Evolutionary conservation across 2,888 invertebrate species (phyloP).

Genomic region (Xylocampa areola): DNA sequence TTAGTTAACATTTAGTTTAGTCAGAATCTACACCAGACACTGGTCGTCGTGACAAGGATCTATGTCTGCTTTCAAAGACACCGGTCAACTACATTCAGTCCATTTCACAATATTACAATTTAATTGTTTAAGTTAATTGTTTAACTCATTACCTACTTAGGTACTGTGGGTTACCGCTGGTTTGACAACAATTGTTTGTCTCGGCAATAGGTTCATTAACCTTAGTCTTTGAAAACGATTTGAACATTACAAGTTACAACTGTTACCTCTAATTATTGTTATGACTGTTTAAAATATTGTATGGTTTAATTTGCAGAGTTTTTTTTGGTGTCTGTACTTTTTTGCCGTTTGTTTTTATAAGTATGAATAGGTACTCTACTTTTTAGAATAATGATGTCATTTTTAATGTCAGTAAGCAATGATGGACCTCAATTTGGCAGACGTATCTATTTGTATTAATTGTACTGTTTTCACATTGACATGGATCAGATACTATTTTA

Average conservation of each 20-base stretch:
- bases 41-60: neutral
- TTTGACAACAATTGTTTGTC: constrained; percentile 66
- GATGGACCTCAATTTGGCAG: neutral
- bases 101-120: constrained; percentile 47
- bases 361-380: neutral
- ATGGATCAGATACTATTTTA: constrained; percentile 24
- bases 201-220: constrained; percentile 67
- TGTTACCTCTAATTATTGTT: constrained; percentile 43
- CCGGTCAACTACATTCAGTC: constrained; percentile 40
- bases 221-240: constrained; percentile 61
- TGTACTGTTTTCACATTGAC: constrained; percentile 10
- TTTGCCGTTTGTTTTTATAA: constrained; percentile 4
- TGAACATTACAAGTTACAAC: constrained; percentile 49
- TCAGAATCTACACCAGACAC: no score
- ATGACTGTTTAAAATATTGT: constrained; percentile 20
- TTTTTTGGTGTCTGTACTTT: constrained; percentile 3
- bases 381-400: neutral
- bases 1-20: no score
- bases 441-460: neutral
- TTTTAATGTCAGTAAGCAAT: neutral
- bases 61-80: constrained; percentile 17
- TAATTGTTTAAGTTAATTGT: constrained; percentile 66
- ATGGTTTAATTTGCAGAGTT: constrained; percentile 5
- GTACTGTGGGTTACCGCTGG: constrained; percentile 54
- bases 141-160: constrained; percentile 64